Percentiles rank a stretch among this genome's conserved stretches.
Evolutionary conservation across 2,888 invertebrate species (phyloP).

Genomic region (Ectobius pallidus): DNA sequence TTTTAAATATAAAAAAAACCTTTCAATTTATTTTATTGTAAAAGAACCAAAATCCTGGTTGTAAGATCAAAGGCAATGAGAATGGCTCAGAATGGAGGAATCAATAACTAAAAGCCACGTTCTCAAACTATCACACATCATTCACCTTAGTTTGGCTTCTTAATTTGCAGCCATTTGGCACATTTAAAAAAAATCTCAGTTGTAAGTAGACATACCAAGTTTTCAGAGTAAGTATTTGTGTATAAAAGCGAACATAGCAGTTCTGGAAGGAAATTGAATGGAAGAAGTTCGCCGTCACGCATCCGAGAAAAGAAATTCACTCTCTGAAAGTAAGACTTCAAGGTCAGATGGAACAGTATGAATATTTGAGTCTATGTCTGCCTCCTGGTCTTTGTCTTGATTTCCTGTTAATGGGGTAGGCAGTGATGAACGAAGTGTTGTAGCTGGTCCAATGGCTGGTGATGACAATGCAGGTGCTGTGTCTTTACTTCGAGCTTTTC

Average conservation of each 20-base stretch:
- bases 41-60: not conserved
- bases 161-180: slow-evolving; percentile 25
- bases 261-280: slow-evolving; percentile 34
- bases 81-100: not conserved
- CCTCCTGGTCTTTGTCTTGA: slow-evolving; percentile 34
- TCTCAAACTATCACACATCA: not conserved
- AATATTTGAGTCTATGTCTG: slow-evolving; percentile 61
- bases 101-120: not conserved
- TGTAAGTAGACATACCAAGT: not conserved
- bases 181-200: slow-evolving; percentile 13
- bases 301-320: slow-evolving; percentile 61
- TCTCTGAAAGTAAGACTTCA: slow-evolving; percentile 64
- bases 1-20: not conserved
- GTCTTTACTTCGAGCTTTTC: not conserved
- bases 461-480: slow-evolving; percentile 10
- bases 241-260: not conserved
- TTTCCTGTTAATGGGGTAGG: not conserved
- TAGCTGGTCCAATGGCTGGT: not conserved
- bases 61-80: slow-evolving; percentile 2
- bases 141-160: slow-evolving; percentile 1
- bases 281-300: slow-evolving; percentile 52
- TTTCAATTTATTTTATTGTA: not conserved
- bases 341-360: slow-evolving; percentile 67
- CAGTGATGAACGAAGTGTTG: slow-evolving; percentile 20
- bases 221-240: not conserved